Conservation (phyloP, 2,888 invertebrate genomes). For the Tetragnatha montana region DNA sequence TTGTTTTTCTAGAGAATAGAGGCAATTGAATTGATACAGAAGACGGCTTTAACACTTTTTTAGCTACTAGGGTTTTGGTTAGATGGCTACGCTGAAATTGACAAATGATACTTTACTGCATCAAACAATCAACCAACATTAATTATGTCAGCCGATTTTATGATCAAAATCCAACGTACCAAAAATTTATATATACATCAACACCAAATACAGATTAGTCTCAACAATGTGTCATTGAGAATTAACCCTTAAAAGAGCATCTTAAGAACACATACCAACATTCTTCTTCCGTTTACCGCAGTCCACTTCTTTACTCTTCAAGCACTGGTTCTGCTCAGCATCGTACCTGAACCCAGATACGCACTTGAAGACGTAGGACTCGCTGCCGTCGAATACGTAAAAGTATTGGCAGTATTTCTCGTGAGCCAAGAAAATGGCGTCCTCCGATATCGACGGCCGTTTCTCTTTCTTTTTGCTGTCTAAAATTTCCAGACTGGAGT, state of each 20-base stretch:
- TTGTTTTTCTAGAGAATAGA: no score
- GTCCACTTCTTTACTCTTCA: conserved; percentile 38
- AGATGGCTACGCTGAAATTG: no score
- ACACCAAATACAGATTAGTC: no score
- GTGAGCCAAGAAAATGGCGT: conserved; percentile 59
- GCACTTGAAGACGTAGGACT: conserved; percentile 37
- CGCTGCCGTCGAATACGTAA: conserved; percentile 58
- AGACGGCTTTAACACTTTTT: no score
- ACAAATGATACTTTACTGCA: no score
- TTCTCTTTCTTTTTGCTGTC: conserved; percentile 14
- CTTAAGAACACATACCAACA: conserved; percentile 25
- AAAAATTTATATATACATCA: no score
- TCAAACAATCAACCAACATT: no score
- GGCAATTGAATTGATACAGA: no score
- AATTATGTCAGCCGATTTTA: no score
- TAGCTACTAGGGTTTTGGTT: no score
- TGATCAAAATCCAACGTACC: no score
- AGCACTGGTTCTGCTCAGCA: conserved; percentile 46
- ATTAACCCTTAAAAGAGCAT: background rate
- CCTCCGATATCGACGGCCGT: conserved; percentile 28
- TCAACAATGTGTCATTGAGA: no score
- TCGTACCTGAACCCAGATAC: conserved; percentile 41
- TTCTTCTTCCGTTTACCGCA: conserved; percentile 61
- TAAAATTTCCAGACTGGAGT: background rate
- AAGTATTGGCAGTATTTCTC: conserved; percentile 66